These are phyloP conservation scores for Drosophila ogumai DNA, from an alignment of 1,140 invertebrate species.

Conservation along the genomic window DNA sequence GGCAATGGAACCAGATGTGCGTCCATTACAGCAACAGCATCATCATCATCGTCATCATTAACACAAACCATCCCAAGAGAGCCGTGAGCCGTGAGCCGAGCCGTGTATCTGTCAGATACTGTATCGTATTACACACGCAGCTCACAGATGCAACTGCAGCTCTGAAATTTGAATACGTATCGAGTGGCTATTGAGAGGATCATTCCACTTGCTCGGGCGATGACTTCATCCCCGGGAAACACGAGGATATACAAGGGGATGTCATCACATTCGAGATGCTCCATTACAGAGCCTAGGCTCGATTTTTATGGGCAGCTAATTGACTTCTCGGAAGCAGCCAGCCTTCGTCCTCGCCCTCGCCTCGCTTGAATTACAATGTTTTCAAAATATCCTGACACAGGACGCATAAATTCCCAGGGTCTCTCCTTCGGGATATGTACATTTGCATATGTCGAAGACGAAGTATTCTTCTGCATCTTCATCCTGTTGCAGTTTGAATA, in stretches of 20 bases:
- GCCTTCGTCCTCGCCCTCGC: constrained; percentile 14
- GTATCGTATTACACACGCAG: constrained; percentile 72
- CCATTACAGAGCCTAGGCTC: constrained; percentile 11
- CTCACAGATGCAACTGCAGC: constrained; percentile 71
- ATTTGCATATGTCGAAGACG: constrained; percentile 50
- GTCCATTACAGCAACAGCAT: constrained; percentile 31
- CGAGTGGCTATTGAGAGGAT: constrained; percentile 64
- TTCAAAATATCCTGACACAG: constrained; percentile 80
- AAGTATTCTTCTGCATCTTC: background rate
- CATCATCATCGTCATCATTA: constrained; percentile 69
- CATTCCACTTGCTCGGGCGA: constrained; percentile 37
- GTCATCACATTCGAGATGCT: constrained; percentile 22
- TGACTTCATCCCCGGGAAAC: constrained; percentile 29
- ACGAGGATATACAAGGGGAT: constrained; percentile 3
- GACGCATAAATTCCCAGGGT: constrained; percentile 69
- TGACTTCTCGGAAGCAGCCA: constrained; percentile 73
- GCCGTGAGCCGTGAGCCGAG: constrained; percentile 39
- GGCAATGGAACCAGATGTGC: constrained; percentile 70
- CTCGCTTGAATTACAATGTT: constrained; percentile 80
- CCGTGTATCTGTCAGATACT: constrained; percentile 81
- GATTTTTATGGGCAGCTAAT: constrained; percentile 77
- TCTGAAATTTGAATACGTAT: constrained; percentile 79
- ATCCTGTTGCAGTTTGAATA: constrained; percentile 7
- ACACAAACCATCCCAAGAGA: constrained; percentile 57
- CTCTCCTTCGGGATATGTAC: constrained; percentile 1